Conservation (phyloP, 1,140 invertebrate species). For the Chelonus insularis region DNA sequence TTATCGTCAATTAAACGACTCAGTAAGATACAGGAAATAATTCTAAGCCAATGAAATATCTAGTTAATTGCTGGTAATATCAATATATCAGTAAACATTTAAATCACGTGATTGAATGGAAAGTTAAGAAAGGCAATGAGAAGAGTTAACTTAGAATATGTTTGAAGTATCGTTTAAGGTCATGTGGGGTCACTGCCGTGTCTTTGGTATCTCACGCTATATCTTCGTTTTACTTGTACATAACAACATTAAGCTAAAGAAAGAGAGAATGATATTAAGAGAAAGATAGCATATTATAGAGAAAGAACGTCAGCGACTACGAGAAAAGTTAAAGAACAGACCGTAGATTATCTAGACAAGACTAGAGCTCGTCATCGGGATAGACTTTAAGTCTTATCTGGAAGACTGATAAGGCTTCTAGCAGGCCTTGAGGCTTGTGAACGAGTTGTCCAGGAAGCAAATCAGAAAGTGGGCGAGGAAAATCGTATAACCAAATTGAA, state of each 20-base stretch:
- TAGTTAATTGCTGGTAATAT: neutral
- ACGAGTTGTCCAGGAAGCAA: conserved; percentile 4
- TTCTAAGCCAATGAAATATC: neutral
- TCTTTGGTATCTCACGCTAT: conserved; percentile 30
- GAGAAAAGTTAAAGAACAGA: neutral
- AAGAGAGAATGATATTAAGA: neutral
- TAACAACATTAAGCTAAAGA: neutral
- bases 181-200: conserved; percentile 35
- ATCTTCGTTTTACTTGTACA: conserved; percentile 24
- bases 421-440: neutral
- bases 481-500: neutral
- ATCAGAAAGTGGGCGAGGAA: neutral
- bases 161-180: conserved; percentile 34
- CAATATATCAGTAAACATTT: conserved; percentile 12
- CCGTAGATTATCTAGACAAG: conserved; percentile 13
- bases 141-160: neutral
- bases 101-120: conserved; percentile 8
- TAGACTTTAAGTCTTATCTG: neutral
- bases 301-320: neutral
- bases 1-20: neutral
- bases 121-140: neutral
- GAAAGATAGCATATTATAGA: neutral
- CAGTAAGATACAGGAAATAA: neutral
- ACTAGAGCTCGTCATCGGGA: conserved; percentile 24
- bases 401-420: neutral